phyloP scores from a whole-genome alignment of 2,888 invertebrate genomes.

The Beris chalybata region DNA sequence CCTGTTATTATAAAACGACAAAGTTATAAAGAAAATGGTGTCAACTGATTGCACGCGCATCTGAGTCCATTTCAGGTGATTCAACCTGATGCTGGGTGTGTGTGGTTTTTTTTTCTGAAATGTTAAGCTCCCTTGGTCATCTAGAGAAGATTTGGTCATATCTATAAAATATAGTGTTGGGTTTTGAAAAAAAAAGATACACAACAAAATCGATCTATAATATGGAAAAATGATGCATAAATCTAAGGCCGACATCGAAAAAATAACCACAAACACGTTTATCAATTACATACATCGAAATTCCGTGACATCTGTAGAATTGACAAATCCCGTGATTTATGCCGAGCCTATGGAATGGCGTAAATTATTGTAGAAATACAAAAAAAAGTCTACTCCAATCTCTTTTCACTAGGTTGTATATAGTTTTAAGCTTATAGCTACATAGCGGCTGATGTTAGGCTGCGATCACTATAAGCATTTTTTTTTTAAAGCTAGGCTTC shows the following conservation, averaged over 20 bases:
- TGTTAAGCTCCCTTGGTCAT: constrained; percentile 2
- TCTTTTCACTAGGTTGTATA: constrained; percentile 20
- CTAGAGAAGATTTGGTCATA: constrained; percentile 7
- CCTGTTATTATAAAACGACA: constrained; percentile 29
- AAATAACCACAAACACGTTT: constrained; percentile 29
- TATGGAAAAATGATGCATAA: constrained; percentile 19
- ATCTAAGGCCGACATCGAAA: neutral
- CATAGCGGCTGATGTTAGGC: constrained; percentile 24
- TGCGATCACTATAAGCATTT: constrained; percentile 11
- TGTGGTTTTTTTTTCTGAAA: neutral
- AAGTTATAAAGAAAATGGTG: constrained; percentile 31
- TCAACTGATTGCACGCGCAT: constrained; percentile 34
- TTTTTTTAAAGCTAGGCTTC: constrained; percentile 20
- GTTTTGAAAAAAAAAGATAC: constrained; percentile 6
- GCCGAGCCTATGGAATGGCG: constrained; percentile 34
- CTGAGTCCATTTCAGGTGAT: constrained; percentile 34
- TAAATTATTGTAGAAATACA: constrained; percentile 29
- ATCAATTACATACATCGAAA: constrained; percentile 37
- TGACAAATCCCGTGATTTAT: constrained; percentile 40
- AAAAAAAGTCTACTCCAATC: constrained; percentile 23
- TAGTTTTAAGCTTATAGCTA: constrained; percentile 15
- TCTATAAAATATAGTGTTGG: constrained; percentile 14
- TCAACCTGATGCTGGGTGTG: constrained; percentile 21
- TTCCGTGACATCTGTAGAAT: constrained; percentile 37
- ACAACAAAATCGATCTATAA: constrained; percentile 4